Base-by-base conservation (phyloP, 92 coral and sea anemone genomes). In the Isaurus tuberculatus region DNA sequence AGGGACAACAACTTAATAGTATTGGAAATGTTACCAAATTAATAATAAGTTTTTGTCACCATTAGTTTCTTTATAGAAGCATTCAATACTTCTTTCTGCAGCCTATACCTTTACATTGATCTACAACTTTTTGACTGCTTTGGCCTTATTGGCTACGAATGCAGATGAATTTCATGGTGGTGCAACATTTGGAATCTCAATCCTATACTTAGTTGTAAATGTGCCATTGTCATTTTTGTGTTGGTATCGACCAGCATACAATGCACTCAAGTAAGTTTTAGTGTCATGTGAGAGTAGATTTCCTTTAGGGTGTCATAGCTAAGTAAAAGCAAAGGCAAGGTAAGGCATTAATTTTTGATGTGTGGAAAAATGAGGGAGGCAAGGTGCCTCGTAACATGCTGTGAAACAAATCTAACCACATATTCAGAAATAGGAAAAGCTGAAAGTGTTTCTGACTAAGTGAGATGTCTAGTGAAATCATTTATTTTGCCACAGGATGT, bases 161-260 rank as follows among this genome's bases (percentile, higher is more conserved):
- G 58, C 91, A 8, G 79, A 80, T 16, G 51, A 40, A 26, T 8
- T 37, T 36, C 80, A 88, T 49, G 87, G 68, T 29, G 95, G 95
- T 53, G 40, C 75, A 29, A 90, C 97, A 43, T 90, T 94, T 84
- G 92, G 98, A 30, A 6, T 96, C 27, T 88, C 98, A 44, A 58
- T 96, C 70, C 83, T 94, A 25, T 92, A 86, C 87, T 72, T 94
- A 67, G 20, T 96, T 6, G 83, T 75, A 49, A 94, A 94, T 84
- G 78, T 96, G 0, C 99, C 99, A 28, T 61, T 89, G 72, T 93
- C 98, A 0, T 96, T 92, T 90, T 43, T 94, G 46, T 30, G 95
- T 42, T 96, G 99, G 99, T 96, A 94, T 91, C 83, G 99, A 29
- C 97, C 98, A 43, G 92, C 91, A 34, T 96, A 96, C 84, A 96